Base-by-base conservation (phyloP, 2,888 invertebrate species). In the Caenorhabditis uteleia region DNA sequence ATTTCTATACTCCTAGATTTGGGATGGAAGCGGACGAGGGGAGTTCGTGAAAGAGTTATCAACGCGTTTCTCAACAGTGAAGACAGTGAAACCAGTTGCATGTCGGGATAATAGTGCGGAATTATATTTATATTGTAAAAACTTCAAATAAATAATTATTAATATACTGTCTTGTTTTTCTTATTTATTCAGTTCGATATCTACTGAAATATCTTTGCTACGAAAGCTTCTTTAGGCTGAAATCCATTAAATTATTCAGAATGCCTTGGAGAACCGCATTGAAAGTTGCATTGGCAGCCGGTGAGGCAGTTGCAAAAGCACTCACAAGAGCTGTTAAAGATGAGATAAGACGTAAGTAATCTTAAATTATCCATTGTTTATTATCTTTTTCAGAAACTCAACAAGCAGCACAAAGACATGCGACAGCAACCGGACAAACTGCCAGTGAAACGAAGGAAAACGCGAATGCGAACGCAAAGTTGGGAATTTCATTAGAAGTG, bases 31-130 rank as follows among this genome's bases (percentile, higher is more conserved):
- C 36, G 65, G 50, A 23, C 58, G 74, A 25, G 31, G 40, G 6
- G 49, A 68, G 1, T 79, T 83, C 18, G 49, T 70, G 25, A 45
- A 38, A 2, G 78, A 81, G 29, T 47, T 83, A 14, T 45, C 58
- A 16, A 46, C 44, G 4, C 29, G 55, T 6, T 83, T 83, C 45
- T 31, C 46, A 6, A 40, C 38, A 2, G 77, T 82, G 10, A 62
- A 62, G 45, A 59, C 66, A 1, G 50, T 83, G 7, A 84, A 84
- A 65, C 83, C 83, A 21, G 57, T 56, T 0, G 78, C 83, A 4
- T 80, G 82, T 64, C 57, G 83, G 21, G 74, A 80, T 31, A 70
- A 75, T 23, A 83, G 81, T 51, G 73, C 83, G 1, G 83, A 83
- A 57, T 42, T 79, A 43, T 83, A 82, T 59, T 29, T 83, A 10